Conservation (phyloP, 1,140 invertebrate species). For the Brachionus angularis region DNA sequence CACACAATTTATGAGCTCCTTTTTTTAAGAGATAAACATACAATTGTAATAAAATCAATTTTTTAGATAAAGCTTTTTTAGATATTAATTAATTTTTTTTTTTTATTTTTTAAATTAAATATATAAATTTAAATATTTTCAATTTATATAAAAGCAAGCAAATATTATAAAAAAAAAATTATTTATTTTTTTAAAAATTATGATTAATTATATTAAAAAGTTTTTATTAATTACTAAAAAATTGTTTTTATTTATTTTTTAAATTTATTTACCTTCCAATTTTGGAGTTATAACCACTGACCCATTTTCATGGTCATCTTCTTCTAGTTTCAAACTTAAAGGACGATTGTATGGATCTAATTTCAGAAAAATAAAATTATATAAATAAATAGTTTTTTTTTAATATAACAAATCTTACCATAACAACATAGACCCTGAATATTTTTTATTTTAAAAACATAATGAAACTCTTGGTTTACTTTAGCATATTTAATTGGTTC, state of each 20-base stretch:
- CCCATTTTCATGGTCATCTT: conserved; percentile 41
- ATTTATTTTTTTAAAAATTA: too few species aligned
- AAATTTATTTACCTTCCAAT: conserved; percentile 13
- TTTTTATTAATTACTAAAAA: too few species aligned
- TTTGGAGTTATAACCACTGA: conserved; percentile 13
- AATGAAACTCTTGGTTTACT: conserved; percentile 16
- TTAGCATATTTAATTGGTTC: conserved; percentile 19
- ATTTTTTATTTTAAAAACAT: conserved; percentile 21
- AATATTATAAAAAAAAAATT: too few species aligned
- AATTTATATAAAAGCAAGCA: too few species aligned
- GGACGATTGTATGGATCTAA: conserved; percentile 21
- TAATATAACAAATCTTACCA: not conserved
- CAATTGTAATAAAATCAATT: not conserved
- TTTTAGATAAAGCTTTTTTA: not conserved
- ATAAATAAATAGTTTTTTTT: not conserved
- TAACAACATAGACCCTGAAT: conserved; percentile 18
- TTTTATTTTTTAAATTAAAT: too few species aligned
- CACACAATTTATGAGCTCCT: conserved; percentile 23
- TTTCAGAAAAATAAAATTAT: not conserved
- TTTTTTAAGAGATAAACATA: not conserved
- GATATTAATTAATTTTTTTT: too few species aligned
- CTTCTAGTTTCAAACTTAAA: conserved; percentile 21
- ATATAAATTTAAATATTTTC: too few species aligned
- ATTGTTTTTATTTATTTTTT: too few species aligned
- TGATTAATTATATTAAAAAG: too few species aligned